Evolutionary conservation across 1,140 invertebrate genomes (phyloP).

Genomic region (Nixonia krombeini): DNA sequence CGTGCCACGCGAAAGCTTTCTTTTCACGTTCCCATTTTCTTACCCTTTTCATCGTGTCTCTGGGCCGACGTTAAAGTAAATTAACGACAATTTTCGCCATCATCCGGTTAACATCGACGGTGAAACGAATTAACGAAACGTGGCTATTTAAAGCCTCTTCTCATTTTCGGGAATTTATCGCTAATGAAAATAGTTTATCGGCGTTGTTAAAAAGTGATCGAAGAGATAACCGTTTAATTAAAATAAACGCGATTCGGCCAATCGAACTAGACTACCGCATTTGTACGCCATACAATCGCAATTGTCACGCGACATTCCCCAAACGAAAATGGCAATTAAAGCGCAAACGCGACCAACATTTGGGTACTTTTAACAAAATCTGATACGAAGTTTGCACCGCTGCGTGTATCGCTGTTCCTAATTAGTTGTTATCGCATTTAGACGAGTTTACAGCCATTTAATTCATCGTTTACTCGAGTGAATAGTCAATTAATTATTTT

Average conservation of each 20-base stretch:
- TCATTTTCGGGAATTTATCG: conserved; percentile 17
- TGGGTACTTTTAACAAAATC: conserved; percentile 17
- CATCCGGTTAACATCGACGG: too few species aligned
- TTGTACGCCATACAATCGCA: conserved; percentile 19
- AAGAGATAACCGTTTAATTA: conserved; percentile 43
- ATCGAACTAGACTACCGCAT: conserved; percentile 30
- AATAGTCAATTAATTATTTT: too few species aligned
- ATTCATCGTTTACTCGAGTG: too few species aligned
- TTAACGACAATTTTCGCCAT: too few species aligned
- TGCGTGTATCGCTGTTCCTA: too few species aligned
- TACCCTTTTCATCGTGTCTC: too few species aligned
- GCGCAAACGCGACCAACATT: conserved; percentile 19
- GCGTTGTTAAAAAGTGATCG: conserved; percentile 40
- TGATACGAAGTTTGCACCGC: too few species aligned
- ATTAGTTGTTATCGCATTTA: too few species aligned
- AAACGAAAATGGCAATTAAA: conserved; percentile 32
- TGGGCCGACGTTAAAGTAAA: too few species aligned
- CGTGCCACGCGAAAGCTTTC: not conserved
- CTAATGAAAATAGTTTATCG: conserved; percentile 25
- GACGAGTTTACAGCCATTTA: too few species aligned
- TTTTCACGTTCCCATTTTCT: not conserved
- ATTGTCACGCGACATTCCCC: conserved; percentile 32
- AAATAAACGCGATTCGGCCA: conserved; percentile 17
- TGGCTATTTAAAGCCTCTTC: not conserved
- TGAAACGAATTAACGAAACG: not conserved